Evolutionary conservation across 2,797 vertebrate species (phyloP).

Genomic region (Pseudochaenichthys georgianus): DNA sequence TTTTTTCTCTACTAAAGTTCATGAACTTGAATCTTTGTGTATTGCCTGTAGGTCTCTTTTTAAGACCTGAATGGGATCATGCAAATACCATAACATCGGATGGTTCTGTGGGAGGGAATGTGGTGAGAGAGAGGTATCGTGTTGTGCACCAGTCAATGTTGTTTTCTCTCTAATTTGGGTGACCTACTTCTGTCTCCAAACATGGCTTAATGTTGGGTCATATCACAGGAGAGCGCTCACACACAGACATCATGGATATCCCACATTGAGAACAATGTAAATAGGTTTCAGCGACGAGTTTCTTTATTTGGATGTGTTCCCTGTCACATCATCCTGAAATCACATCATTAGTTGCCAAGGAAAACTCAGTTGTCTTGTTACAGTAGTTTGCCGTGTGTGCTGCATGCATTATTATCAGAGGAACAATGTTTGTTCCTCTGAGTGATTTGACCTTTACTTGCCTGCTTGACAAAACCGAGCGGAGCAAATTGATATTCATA

Average conservation of each 20-base stretch:
- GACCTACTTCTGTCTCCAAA: conserved; percentile 71
- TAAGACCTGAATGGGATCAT: conserved; percentile 6
- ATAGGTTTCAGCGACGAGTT: conserved; percentile 22
- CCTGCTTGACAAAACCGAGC: conserved; percentile 35
- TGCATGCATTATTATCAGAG: conserved; percentile 26
- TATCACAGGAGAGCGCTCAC: conserved; percentile 43
- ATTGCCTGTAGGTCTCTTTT: conserved; percentile 3
- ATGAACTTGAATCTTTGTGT: conserved; percentile 35
- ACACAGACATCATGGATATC: conserved; percentile 34
- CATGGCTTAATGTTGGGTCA: conserved; percentile 62
- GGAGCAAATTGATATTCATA: conserved; percentile 62
- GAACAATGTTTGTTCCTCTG: conserved; percentile 39
- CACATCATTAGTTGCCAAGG: conserved; percentile 37
- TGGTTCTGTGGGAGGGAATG: conserved; percentile 4
- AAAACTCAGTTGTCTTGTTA: conserved; percentile 28
- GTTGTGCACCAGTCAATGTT: conserved; percentile 51
- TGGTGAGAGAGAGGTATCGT: neutral
- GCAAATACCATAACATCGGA: neutral
- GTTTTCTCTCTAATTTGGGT: conserved; percentile 62
- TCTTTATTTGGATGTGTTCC: conserved; percentile 27
- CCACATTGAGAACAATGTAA: conserved; percentile 24
- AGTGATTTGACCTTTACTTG: conserved; percentile 59
- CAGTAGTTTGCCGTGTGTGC: conserved; percentile 22
- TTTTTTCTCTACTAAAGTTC: conserved; percentile 8
- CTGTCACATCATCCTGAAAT: conserved; percentile 35